Evolutionary conservation across 2,797 vertebrate genomes (phyloP).

Genomic region (Geotria australis): DNA sequence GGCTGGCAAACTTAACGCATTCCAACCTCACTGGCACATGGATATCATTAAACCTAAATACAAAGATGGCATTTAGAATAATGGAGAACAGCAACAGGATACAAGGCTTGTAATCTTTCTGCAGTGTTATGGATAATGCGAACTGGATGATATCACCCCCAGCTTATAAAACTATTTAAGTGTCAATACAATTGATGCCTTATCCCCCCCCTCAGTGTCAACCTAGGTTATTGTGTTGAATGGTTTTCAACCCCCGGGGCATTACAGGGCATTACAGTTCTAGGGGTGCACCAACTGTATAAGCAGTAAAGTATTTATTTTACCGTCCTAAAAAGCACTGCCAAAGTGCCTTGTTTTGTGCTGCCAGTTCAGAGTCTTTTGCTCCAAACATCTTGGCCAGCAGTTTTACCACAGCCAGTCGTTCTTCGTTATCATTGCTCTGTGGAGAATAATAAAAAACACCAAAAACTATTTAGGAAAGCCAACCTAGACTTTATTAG

Average conservation of each 20-base stretch:
- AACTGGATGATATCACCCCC: too few species aligned
- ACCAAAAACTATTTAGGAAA: not conserved
- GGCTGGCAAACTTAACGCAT: conserved; percentile 96
- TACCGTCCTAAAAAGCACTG: conserved; percentile 94
- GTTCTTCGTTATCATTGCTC: conserved; percentile 94
- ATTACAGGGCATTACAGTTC: too few species aligned
- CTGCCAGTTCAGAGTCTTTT: conserved; percentile 89
- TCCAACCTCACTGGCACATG: conserved; percentile 94
- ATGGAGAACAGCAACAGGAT: not conserved
- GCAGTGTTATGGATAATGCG: too few species aligned
- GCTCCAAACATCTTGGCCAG: conserved; percentile 85
- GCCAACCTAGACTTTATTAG: too few species aligned
- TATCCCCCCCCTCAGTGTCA: too few species aligned
- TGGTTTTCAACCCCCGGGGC: too few species aligned
- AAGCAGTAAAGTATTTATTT: too few species aligned
- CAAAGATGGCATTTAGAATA: conserved; percentile 1
- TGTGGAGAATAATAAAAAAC: conserved; percentile 10
- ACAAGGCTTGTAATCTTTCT: too few species aligned
- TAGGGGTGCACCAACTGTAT: too few species aligned
- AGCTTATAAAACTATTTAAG: too few species aligned
- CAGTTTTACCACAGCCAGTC: conserved; percentile 73
- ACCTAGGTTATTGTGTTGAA: too few species aligned
- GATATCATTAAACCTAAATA: conserved; percentile 80
- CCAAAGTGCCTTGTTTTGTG: conserved; percentile 87
- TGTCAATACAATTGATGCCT: too few species aligned